phyloP scores from a whole-genome alignment of 1,140 invertebrate species.

The Anastrepha ludens region DNA sequence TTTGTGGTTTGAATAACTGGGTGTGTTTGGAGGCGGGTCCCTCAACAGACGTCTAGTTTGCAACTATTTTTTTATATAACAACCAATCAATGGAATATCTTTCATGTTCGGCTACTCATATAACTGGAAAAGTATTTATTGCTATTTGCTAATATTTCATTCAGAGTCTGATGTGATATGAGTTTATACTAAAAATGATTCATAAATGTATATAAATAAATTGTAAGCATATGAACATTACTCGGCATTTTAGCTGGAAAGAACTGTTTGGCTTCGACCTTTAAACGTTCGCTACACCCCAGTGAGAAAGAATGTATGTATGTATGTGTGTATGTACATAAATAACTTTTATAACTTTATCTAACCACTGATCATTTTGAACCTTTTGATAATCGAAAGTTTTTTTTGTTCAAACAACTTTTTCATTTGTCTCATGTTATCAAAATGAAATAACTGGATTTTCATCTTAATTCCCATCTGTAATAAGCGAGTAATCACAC shows the following conservation, averaged over 20 bases:
- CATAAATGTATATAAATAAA: not conserved
- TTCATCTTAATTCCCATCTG: not conserved
- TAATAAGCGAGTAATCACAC: not conserved
- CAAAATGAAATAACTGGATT: not conserved
- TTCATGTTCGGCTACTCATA: not conserved
- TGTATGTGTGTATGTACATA: not conserved
- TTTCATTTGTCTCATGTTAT: not conserved
- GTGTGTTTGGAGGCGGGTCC: constrained; percentile 45
- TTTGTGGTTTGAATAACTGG: not conserved
- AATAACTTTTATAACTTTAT: not conserved
- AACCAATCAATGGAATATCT: not conserved
- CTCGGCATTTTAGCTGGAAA: not conserved
- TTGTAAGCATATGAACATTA: not conserved
- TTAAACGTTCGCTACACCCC: constrained; percentile 2
- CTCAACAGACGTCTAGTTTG: not conserved
- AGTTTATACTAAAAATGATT: constrained; percentile 16
- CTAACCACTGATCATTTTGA: too few relatives aligned
- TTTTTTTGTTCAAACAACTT: not conserved
- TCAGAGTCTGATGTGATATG: not conserved
- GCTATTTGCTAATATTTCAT: not conserved
- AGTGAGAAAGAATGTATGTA: not conserved
- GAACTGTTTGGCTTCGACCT: not conserved
- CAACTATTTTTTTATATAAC: not conserved
- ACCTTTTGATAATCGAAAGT: not conserved
- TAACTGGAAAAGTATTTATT: not conserved